These are phyloP conservation scores for Pogona vitticeps DNA, from an alignment of 2,113 vertebrate genomes.

Conservation along the genomic window DNA sequence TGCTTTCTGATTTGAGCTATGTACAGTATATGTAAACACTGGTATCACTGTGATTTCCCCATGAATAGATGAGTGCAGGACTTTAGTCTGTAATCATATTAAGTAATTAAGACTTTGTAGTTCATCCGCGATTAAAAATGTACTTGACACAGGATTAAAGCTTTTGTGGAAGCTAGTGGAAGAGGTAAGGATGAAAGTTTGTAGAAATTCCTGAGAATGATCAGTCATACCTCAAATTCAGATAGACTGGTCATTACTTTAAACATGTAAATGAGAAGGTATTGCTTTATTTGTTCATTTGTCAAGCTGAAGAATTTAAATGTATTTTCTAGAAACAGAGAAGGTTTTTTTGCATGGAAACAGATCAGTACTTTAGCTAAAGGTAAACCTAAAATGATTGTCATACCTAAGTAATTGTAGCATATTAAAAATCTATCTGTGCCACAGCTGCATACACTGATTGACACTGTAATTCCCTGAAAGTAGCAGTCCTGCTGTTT, in stretches of 20 bases:
- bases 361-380: fast-evolving
- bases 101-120: background rate
- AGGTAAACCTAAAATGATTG: conserved; percentile 56
- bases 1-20: background rate
- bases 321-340: background rate
- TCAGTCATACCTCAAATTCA: background rate
- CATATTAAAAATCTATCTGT: conserved; percentile 18
- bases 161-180: conserved; percentile 7
- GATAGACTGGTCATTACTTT: background rate
- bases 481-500: conserved; percentile 61
- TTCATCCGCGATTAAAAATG: background rate
- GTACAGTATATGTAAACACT: too few species aligned
- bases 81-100: background rate
- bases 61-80: background rate
- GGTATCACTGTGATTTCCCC: background rate
- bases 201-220: background rate
- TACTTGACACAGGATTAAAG: background rate
- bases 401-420: conserved; percentile 7
- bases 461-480: conserved; percentile 56
- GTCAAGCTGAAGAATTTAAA: background rate
- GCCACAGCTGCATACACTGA: conserved; percentile 69
- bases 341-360: background rate
- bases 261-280: background rate
- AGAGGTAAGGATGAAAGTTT: background rate
- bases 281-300: background rate